phyloP scores from a whole-genome alignment of 2,888 invertebrate genomes.

The Darwinula stevensoni region DNA sequence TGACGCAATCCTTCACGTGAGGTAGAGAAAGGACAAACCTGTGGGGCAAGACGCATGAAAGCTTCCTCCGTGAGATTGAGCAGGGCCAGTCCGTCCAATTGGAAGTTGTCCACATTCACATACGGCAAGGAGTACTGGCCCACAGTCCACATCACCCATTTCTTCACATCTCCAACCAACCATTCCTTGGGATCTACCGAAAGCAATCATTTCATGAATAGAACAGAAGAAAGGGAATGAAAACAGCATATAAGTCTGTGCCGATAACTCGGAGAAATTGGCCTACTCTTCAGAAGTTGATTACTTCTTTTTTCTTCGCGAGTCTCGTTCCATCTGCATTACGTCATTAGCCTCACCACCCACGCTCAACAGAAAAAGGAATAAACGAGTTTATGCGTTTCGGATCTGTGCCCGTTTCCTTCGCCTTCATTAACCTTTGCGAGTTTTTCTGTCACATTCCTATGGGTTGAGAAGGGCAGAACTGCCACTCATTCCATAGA shows the following conservation, averaged over 20 bases:
- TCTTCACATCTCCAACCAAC: conserved; percentile 50
- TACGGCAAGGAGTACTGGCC: conserved; percentile 44
- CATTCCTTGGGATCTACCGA: conserved; percentile 73
- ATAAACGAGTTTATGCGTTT: too few relatives aligned
- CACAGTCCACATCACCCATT: conserved; percentile 66
- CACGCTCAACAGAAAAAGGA: too few relatives aligned
- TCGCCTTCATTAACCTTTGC: too few relatives aligned
- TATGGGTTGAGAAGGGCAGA: too few relatives aligned
- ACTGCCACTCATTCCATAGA: too few relatives aligned
- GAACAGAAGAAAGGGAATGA: conserved; percentile 12
- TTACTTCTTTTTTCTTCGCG: too few relatives aligned
- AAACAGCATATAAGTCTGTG: background rate
- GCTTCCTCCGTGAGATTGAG: conserved; percentile 52
- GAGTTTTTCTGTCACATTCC: too few relatives aligned
- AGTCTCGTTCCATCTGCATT: too few relatives aligned
- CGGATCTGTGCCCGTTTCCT: too few relatives aligned
- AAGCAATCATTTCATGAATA: conserved; percentile 7
- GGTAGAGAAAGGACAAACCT: conserved; percentile 26
- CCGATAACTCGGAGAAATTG: background rate
- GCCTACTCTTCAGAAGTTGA: too few relatives aligned
- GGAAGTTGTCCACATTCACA: conserved; percentile 33
- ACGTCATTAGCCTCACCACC: too few relatives aligned
- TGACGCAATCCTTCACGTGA: background rate
- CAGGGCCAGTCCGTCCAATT: conserved; percentile 44
- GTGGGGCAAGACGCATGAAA: conserved; percentile 47